These are phyloP conservation scores for Stenolophus ochropezus DNA, from an alignment of 2,888 invertebrate genomes.

Conservation along the genomic window DNA sequence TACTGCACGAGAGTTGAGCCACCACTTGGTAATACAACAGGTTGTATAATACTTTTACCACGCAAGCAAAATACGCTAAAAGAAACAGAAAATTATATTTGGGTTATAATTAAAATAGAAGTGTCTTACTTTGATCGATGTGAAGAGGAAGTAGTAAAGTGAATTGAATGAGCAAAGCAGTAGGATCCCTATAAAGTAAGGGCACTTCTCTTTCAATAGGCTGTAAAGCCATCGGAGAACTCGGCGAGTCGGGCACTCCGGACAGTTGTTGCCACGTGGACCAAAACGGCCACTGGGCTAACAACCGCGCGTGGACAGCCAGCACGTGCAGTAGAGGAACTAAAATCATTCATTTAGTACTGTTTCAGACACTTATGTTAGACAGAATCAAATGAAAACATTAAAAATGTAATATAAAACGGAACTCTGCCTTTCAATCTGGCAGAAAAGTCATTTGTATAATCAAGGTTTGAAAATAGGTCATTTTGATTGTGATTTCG, in stretches of 20 bases:
- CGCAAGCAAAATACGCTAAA: constrained; percentile 90
- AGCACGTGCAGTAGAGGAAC: constrained; percentile 92
- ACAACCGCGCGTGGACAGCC: constrained; percentile 87
- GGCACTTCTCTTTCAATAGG: constrained; percentile 81
- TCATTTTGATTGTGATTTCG: too few relatives aligned
- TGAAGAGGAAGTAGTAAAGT: constrained; percentile 89
- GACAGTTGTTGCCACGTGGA: constrained; percentile 77
- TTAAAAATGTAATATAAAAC: too few relatives aligned
- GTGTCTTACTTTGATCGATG: constrained; percentile 85
- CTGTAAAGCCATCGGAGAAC: constrained; percentile 69
- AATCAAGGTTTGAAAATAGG: too few relatives aligned
- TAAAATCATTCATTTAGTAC: too few relatives aligned
- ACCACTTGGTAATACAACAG: constrained; percentile 92
- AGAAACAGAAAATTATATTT: constrained; percentile 64
- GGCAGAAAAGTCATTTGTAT: too few relatives aligned
- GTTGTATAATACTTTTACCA: constrained; percentile 92
- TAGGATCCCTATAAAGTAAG: constrained; percentile 89
- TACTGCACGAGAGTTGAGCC: constrained; percentile 83
- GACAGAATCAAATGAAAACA: too few relatives aligned
- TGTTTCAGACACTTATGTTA: too few relatives aligned
- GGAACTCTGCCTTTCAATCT: too few relatives aligned
- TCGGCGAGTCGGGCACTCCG: constrained; percentile 70
- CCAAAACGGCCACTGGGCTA: constrained; percentile 79
- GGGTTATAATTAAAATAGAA: too few relatives aligned
- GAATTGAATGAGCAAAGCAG: constrained; percentile 90